Conservation (phyloP, 2,888 invertebrate genomes). For the Himalopsyche kuldschensis region DNA sequence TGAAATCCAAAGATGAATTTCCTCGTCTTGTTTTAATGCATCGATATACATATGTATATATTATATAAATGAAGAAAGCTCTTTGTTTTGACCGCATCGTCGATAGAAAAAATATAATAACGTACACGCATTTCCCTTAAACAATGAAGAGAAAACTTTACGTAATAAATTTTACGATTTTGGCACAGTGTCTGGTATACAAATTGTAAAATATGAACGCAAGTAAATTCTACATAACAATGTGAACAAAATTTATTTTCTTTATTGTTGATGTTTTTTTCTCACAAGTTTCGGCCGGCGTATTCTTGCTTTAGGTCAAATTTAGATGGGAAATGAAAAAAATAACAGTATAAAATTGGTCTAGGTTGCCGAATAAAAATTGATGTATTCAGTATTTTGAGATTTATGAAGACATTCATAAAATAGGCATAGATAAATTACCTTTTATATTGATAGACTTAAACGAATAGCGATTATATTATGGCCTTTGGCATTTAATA, state of each 20-base stretch:
- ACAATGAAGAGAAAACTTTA: not conserved
- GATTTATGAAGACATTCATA: not conserved
- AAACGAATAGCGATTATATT: not conserved
- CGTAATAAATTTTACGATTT: not conserved
- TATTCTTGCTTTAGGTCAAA: not conserved
- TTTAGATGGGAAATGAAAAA: not conserved
- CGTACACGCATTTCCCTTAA: not conserved
- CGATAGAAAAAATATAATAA: not conserved
- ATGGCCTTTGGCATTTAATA: not conserved
- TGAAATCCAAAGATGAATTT: too few species aligned
- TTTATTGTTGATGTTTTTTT: not conserved
- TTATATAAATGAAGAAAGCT: too few species aligned
- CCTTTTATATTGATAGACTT: not conserved
- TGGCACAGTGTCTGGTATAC: not conserved
- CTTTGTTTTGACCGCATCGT: not conserved
- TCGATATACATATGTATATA: too few species aligned
- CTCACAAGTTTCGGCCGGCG: not conserved
- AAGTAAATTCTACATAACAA: not conserved
- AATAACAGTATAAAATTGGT: not conserved
- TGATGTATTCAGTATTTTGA: not conserved
- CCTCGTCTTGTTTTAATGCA: too few species aligned
- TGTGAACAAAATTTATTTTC: not conserved
- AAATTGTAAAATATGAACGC: not conserved
- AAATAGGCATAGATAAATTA: not conserved
- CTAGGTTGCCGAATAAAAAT: not conserved